Evolutionary conservation across 2,888 invertebrate genomes (phyloP).

Genomic region (Idaea aversata): DNA sequence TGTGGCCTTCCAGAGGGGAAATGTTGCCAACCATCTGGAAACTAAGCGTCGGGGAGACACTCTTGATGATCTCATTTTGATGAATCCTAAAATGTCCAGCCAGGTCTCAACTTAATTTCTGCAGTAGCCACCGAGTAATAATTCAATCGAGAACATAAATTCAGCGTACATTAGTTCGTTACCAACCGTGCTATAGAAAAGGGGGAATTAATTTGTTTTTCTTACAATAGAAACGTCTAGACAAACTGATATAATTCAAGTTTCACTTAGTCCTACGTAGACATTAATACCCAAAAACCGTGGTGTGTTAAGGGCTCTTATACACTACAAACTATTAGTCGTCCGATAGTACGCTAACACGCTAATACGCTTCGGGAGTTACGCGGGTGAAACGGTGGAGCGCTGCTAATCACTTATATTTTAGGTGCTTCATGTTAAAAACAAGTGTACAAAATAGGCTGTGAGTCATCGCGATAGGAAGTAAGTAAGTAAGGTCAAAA

Average conservation of each 20-base stretch:
- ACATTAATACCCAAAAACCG: slow-evolving; percentile 65
- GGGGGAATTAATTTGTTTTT: slow-evolving; percentile 77
- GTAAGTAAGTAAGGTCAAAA: no score
- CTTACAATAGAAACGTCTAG: slow-evolving; percentile 76
- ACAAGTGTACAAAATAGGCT: no score
- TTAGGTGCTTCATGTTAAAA: no score
- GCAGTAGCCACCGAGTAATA: slow-evolving; percentile 40
- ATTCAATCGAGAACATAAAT: slow-evolving; percentile 73
- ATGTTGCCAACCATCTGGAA: no score
- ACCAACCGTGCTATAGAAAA: slow-evolving; percentile 60
- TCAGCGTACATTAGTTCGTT: slow-evolving; percentile 63
- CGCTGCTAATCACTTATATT: no score
- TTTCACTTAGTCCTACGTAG: slow-evolving; percentile 69
- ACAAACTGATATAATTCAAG: slow-evolving; percentile 76
- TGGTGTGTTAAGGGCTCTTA: slow-evolving; percentile 25
- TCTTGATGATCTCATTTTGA: not conserved
- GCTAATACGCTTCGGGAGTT: no score
- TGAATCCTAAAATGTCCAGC: not conserved
- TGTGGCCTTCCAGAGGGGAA: no score
- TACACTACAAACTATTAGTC: not conserved
- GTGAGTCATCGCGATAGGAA: no score
- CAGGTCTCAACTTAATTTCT: slow-evolving; percentile 37
- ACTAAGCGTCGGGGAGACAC: no score
- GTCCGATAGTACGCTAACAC: not conserved
- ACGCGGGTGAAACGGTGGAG: no score